Conservation (phyloP, 2,888 invertebrate genomes). For the Pocota personata region DNA sequence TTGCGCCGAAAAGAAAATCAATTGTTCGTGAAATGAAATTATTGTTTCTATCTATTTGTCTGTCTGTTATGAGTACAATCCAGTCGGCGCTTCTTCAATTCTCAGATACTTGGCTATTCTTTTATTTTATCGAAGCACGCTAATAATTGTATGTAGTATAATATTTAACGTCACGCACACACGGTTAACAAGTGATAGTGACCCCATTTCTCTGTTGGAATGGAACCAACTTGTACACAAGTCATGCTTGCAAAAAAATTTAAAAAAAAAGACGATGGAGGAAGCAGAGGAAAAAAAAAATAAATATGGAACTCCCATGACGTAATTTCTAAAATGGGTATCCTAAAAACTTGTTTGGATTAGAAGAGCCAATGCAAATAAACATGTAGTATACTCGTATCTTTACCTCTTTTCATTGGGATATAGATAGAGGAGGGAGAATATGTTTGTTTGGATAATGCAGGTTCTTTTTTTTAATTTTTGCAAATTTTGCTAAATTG, state of each 20-base stretch:
- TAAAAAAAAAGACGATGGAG: constrained; percentile 1
- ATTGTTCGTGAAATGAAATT: constrained; percentile 46
- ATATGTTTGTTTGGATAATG: constrained; percentile 10
- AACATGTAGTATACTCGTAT: not conserved
- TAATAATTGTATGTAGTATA: constrained; percentile 10
- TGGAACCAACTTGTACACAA: constrained; percentile 47
- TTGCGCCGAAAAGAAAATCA: constrained; percentile 23
- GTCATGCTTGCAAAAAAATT: constrained; percentile 37
- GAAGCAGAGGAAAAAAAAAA: not conserved
- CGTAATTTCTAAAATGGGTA: constrained; percentile 67
- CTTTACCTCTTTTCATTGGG: too few relatives aligned
- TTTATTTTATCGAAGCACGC: constrained; percentile 40
- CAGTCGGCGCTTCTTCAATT: constrained; percentile 37
- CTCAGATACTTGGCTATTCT: not conserved
- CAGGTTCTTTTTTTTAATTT: not conserved
- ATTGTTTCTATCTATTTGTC: not conserved
- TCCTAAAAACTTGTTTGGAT: constrained; percentile 58
- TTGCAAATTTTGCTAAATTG: constrained; percentile 8
- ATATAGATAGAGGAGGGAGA: not conserved
- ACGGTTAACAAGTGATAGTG: constrained; percentile 66
- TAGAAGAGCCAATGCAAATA: constrained; percentile 38
- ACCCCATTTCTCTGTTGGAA: constrained; percentile 56
- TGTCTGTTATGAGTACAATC: not conserved
- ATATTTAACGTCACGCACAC: constrained; percentile 54
- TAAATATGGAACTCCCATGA: constrained; percentile 45